phyloP scores from a whole-genome alignment of 2,113 vertebrate genomes.

The Prunella fulvescens region DNA sequence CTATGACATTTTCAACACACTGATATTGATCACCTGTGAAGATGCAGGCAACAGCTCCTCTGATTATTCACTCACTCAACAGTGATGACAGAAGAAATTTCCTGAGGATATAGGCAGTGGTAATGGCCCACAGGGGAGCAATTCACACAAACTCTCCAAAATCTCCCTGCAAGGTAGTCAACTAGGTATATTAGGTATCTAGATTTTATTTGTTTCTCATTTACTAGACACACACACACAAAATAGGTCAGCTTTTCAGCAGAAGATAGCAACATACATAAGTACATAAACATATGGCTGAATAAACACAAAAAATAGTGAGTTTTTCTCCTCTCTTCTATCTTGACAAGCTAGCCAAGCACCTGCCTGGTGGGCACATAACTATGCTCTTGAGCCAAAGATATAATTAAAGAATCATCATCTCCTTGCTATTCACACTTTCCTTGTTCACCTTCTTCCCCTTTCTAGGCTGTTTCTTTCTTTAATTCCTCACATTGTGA shows the following conservation, averaged over 20 bases:
- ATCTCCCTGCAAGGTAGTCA: neutral
- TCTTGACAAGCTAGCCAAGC: neutral
- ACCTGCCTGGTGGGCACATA: neutral
- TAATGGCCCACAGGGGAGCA: accelerated
- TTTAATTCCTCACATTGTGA: neutral
- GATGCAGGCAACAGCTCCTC: neutral
- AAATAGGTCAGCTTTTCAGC: neutral
- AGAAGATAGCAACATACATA: neutral
- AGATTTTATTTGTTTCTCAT: neutral
- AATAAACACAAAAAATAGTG: neutral
- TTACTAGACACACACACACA: neutral
- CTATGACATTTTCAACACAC: neutral
- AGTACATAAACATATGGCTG: neutral
- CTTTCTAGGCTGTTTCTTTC: neutral
- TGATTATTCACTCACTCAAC: neutral
- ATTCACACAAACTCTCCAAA: neutral
- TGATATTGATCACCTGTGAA: neutral
- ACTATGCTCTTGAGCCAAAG: accelerated
- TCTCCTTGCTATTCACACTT: neutral
- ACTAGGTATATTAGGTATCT: neutral
- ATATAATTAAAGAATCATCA: neutral
- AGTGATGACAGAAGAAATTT: neutral
- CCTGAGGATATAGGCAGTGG: neutral
- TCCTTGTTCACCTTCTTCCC: neutral
- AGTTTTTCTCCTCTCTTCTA: neutral